Evolutionary conservation across 1,140 invertebrate genomes (phyloP).

Genomic region (Zaprionus ghesquierei): DNA sequence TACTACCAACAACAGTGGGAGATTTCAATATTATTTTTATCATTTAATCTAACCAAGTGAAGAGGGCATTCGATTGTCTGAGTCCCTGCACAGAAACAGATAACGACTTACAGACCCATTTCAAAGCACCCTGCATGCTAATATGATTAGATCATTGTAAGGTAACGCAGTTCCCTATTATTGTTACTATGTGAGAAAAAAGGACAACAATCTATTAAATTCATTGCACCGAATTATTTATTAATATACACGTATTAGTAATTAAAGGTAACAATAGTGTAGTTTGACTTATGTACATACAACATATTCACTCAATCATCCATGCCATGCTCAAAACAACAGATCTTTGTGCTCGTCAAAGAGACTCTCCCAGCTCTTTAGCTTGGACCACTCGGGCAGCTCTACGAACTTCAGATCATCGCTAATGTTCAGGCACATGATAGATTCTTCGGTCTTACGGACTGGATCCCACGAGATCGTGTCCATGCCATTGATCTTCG

Average conservation of each 20-base stretch:
- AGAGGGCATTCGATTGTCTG: too few species aligned
- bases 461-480: conserved; percentile 67
- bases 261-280: conserved; percentile 1
- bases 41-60: too few species aligned
- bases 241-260: neutral
- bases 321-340: conserved; percentile 35
- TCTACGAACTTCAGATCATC: conserved; percentile 78
- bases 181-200: too few species aligned
- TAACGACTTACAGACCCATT: too few species aligned
- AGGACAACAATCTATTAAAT: too few species aligned
- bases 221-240: conserved; percentile 2
- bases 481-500: conserved; percentile 69
- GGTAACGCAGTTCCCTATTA: too few species aligned
- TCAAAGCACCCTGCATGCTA: too few species aligned
- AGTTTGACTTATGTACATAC: conserved; percentile 10
- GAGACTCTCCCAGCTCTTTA: conserved; percentile 82
- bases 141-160: too few species aligned
- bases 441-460: conserved; percentile 57
- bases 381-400: conserved; percentile 81
- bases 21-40: too few species aligned
- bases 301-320: neutral
- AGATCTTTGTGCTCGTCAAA: conserved; percentile 61
- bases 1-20: neutral
- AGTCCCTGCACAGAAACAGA: too few species aligned
- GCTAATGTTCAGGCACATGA: conserved; percentile 83